These are phyloP conservation scores for Cylloceria caligata DNA, from an alignment of 2,888 invertebrate genomes.

Conservation along the genomic window DNA sequence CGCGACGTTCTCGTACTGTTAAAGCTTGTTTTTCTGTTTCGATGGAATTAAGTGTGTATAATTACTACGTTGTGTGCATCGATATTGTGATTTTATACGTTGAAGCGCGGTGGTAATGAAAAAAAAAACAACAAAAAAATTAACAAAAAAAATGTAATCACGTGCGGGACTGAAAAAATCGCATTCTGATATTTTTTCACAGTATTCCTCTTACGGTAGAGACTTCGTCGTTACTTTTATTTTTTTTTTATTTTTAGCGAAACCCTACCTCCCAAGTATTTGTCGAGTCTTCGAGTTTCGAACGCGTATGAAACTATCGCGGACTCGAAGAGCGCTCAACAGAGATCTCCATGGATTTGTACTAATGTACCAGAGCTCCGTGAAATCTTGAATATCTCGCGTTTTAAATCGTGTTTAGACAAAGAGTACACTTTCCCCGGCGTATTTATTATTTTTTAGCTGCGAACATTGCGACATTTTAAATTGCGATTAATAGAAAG, in stretches of 20 bases:
- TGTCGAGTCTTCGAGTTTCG: slow-evolving; percentile 13
- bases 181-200: slow-evolving; percentile 53
- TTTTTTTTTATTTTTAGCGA: slow-evolving; percentile 33
- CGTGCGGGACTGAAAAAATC: slow-evolving; percentile 18
- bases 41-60: slow-evolving; percentile 47
- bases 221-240: slow-evolving; percentile 28
- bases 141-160: slow-evolving; percentile 22
- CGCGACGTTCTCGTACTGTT: slow-evolving; percentile 36
- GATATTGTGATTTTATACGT: slow-evolving; percentile 59
- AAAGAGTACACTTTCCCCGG: slow-evolving; percentile 17
- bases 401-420: slow-evolving; percentile 35
- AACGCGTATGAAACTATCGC: not conserved
- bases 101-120: slow-evolving; percentile 45
- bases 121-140: slow-evolving; percentile 25
- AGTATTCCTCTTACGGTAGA: slow-evolving; percentile 55
- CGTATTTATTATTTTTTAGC: slow-evolving; percentile 54
- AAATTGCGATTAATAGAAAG: slow-evolving; percentile 48
- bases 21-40: slow-evolving; percentile 47
- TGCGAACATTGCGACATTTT: slow-evolving; percentile 48
- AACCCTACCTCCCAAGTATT: slow-evolving; percentile 32
- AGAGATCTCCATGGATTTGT: slow-evolving; percentile 34
- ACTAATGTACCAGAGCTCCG: not conserved
- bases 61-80: slow-evolving; percentile 61
- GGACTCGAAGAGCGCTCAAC: slow-evolving; percentile 19
- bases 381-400: slow-evolving; percentile 29